phyloP scores from a whole-genome alignment of 2,888 invertebrate species.

The Villa cingulata region DNA sequence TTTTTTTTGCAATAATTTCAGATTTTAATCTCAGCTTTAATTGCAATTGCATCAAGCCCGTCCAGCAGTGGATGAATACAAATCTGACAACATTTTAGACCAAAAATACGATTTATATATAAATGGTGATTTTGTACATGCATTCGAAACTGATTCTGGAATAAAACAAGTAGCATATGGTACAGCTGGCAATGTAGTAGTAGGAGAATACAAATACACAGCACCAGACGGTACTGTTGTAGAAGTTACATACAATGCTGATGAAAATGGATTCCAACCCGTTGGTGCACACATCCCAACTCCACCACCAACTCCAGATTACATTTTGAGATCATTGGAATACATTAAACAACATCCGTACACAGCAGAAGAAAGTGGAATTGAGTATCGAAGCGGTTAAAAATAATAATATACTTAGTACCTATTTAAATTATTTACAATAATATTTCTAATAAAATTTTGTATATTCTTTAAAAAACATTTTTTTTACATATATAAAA shows the following conservation, averaged over 20 bases:
- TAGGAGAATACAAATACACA: too few relatives aligned
- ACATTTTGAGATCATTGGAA: slow-evolving; percentile 10
- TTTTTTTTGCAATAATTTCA: too few relatives aligned
- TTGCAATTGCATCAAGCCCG: too few relatives aligned
- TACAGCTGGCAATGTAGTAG: slow-evolving; percentile 8
- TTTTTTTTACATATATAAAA: too few relatives aligned
- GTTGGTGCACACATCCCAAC: slow-evolving; percentile 12
- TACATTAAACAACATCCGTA: slow-evolving; percentile 3
- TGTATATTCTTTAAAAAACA: too few relatives aligned
- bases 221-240: slow-evolving; percentile 2
- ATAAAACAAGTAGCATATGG: slow-evolving; percentile 45
- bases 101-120: background rate
- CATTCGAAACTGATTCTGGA: slow-evolving; percentile 46
- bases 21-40: too few relatives aligned
- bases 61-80: too few relatives aligned
- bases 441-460: too few relatives aligned
- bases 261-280: slow-evolving; percentile 12
- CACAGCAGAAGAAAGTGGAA: slow-evolving; percentile 1
- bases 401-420: too few relatives aligned
- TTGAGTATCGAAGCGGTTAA: too few relatives aligned
- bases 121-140: slow-evolving; percentile 37
- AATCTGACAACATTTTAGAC: background rate
- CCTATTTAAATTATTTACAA: too few relatives aligned
- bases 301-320: slow-evolving; percentile 10
- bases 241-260: slow-evolving; percentile 10